Conservation (phyloP, 2,113 vertebrate species). For the Rhinichthys klamathensis region DNA sequence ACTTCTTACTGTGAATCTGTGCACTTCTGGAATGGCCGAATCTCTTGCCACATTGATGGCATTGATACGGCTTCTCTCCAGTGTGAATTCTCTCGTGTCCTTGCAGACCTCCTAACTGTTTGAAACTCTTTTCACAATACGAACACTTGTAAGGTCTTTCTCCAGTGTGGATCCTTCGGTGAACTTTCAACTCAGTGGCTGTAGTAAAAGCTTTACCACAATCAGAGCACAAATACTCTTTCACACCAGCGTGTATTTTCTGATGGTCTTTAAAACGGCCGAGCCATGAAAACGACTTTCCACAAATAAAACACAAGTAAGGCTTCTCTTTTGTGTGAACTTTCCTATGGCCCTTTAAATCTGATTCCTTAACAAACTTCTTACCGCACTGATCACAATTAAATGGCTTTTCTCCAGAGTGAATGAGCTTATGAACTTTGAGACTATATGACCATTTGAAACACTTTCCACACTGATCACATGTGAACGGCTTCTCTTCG, state of each 20-base stretch:
- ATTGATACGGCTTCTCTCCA: not conserved
- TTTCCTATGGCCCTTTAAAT: not conserved
- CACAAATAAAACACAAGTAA: not conserved
- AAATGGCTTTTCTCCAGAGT: conserved; percentile 1
- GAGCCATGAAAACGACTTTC: not conserved
- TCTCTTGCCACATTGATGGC: not conserved
- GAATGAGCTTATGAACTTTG: not conserved
- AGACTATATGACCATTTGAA: not conserved
- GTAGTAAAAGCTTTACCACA: not conserved
- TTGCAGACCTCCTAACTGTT: not conserved
- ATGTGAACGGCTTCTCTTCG: not conserved
- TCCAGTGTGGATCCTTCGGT: not conserved
- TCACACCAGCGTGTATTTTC: not conserved
- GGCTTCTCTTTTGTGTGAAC: not conserved
- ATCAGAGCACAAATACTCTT: not conserved
- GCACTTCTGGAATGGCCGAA: not conserved
- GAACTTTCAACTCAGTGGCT: not conserved
- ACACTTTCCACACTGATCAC: not conserved
- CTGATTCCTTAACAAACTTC: not conserved
- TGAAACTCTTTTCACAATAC: not conserved
- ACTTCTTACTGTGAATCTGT: not conserved
- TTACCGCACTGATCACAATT: not conserved
- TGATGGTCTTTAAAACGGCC: not conserved
- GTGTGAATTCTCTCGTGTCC: not conserved
- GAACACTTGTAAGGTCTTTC: conserved; percentile 3